phyloP scores from a whole-genome alignment of 2,797 vertebrate species.

The Cephalopachus bancanus region DNA sequence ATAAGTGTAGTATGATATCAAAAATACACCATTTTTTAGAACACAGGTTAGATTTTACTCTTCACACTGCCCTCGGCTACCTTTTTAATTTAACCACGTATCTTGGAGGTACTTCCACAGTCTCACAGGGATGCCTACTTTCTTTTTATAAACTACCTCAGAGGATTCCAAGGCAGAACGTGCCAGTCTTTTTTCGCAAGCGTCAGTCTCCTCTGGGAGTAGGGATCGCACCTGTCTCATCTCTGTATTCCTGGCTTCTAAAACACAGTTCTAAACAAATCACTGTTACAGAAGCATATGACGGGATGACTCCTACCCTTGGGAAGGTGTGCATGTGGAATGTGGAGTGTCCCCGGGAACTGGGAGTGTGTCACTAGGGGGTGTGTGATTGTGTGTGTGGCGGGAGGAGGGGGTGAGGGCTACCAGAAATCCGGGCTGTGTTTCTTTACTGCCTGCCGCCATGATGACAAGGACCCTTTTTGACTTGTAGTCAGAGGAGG shows the following conservation, averaged over 20 bases:
- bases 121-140: background rate
- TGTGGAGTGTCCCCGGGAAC: background rate
- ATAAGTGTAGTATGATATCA: background rate
- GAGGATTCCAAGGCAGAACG: background rate
- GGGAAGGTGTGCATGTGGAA: background rate
- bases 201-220: background rate
- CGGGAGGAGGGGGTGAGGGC: background rate
- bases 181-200: background rate
- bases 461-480: background rate
- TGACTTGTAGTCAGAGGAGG: background rate
- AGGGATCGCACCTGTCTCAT: background rate
- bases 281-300: background rate
- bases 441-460: background rate
- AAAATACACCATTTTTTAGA: background rate
- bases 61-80: background rate
- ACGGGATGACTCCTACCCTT: background rate
- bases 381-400: background rate
- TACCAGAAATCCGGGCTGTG: background rate
- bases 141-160: background rate
- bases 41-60: background rate
- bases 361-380: accelerated
- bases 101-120: background rate
- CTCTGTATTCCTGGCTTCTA: background rate
- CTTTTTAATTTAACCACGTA: background rate
- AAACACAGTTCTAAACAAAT: background rate